Evolutionary conservation across 2,113 vertebrate species (phyloP), one percentile per base, ranked within the genome.

Genomic region (Scartelaos histophorus): DNA sequence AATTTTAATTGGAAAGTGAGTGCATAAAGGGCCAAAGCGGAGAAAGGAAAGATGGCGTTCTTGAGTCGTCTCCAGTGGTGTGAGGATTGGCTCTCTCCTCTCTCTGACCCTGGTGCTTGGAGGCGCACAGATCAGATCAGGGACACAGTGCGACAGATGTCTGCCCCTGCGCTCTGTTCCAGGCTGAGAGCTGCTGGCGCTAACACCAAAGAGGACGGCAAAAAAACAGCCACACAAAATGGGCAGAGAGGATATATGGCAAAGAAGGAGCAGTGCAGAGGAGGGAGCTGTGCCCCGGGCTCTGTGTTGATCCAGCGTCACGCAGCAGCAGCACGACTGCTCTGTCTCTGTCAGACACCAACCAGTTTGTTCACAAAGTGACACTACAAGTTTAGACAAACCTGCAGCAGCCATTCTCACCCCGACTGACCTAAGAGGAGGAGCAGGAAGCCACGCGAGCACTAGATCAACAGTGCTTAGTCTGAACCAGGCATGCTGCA

Each of bases 71-170:
- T 83, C 80, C 78, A 45, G 70, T 69, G 46, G 71, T 57, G 71
- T 78, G 72, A 81, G 84, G 71, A 81, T 74, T 67, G 76, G 69
- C 49, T 68, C 75, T 87, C 85, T 87, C 88, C 87, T 91, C 85
- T 78, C 78, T n/a, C 2, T 90, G 86, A 89, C 87, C 91, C 83
- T 62, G 56, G 76, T 69, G 81, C 85, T 89, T 81, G 51, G 70
- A 89, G 85, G 74, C 75, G 79, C 75, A 78, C 84, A 79, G 85
- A 88, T 90, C 91, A 88, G 85, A 90, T 90, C 87, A 81, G 86
- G 86, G 85, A 91, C 76, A 76, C 72, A 57, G 89, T 70, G 86
- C 75, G 90, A 92, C 90, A 92, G 91, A 92, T 89, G 89, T 87
- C 89, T 83, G 81, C 84, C 83, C 84, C 75, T 67, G 80, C 71